A percentile compares a stretch with the other conserved stretches of the same genome.
Evolutionary conservation across 2,888 invertebrate species (phyloP).

Genomic region (Tipula vernalis): DNA sequence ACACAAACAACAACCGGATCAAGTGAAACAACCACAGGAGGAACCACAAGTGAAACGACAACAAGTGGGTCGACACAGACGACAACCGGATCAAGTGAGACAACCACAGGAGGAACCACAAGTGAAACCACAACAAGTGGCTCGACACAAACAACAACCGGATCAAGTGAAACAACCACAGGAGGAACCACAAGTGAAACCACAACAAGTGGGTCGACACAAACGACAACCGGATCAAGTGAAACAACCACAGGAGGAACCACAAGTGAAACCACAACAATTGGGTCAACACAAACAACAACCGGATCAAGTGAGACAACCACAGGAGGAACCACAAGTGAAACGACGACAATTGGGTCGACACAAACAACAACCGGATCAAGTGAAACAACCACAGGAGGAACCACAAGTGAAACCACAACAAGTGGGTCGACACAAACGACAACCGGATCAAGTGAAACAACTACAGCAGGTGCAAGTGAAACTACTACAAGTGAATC

Average conservation of each 20-base stretch:
- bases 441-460: slow-evolving; percentile 11
- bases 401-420: slow-evolving; percentile 14
- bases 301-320: not conserved
- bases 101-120: slow-evolving; percentile 23
- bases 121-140: slow-evolving; percentile 23
- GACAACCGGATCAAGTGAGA: slow-evolving; percentile 23
- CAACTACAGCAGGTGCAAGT: not conserved
- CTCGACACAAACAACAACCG: slow-evolving; percentile 12
- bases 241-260: not conserved
- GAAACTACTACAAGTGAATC: slow-evolving; percentile 9
- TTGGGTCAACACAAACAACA: slow-evolving; percentile 14
- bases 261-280: not conserved
- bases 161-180: not conserved
- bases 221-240: not conserved
- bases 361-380: slow-evolving; percentile 8
- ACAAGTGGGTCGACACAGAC: slow-evolving; percentile 16
- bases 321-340: not conserved
- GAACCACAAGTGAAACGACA: slow-evolving; percentile 19
- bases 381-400: not conserved
- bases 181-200: slow-evolving; percentile 13
- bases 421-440: slow-evolving; percentile 12
- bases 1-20: slow-evolving; percentile 19
- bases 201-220: not conserved
- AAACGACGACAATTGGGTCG: not conserved
- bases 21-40: slow-evolving; percentile 17